Conservation (phyloP, 2,888 invertebrate species). For the Nasonia oneida region DNA sequence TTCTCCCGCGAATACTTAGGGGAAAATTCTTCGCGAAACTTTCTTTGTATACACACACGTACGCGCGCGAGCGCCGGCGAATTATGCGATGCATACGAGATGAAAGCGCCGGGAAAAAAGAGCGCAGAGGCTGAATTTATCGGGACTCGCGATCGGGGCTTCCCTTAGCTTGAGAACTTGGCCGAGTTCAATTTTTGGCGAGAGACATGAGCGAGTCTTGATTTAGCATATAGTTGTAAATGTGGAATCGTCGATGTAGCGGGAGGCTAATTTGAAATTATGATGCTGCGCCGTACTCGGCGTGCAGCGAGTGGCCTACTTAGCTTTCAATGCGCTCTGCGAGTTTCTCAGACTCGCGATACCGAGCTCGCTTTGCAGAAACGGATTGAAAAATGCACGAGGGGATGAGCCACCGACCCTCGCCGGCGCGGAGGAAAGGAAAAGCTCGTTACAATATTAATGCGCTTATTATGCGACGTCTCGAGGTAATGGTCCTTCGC, state of each 20-base stretch:
- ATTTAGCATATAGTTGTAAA: constrained; percentile 23
- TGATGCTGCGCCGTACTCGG: constrained; percentile 9
- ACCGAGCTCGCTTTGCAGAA: not conserved
- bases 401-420: not conserved
- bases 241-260: not conserved
- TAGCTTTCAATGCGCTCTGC: not conserved
- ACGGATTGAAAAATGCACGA: not conserved
- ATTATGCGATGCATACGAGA: constrained; percentile 30
- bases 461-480: constrained; percentile 71
- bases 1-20: constrained; percentile 24
- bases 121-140: constrained; percentile 19
- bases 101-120: constrained; percentile 8
- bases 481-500: constrained; percentile 63
- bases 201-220: constrained; percentile 21
- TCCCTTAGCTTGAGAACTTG: constrained; percentile 38
- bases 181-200: constrained; percentile 42
- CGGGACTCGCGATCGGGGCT: constrained; percentile 30
- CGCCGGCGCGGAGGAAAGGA: constrained; percentile 16
- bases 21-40: constrained; percentile 28
- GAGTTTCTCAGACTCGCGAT: no score
- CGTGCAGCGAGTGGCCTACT: not conserved
- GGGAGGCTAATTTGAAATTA: constrained; percentile 34
- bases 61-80: not conserved
- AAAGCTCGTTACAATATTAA: constrained; percentile 70
- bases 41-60: not conserved